These are phyloP conservation scores for Centrocercus urophasianus DNA, from an alignment of 2,113 vertebrate species.

Conservation along the genomic window DNA sequence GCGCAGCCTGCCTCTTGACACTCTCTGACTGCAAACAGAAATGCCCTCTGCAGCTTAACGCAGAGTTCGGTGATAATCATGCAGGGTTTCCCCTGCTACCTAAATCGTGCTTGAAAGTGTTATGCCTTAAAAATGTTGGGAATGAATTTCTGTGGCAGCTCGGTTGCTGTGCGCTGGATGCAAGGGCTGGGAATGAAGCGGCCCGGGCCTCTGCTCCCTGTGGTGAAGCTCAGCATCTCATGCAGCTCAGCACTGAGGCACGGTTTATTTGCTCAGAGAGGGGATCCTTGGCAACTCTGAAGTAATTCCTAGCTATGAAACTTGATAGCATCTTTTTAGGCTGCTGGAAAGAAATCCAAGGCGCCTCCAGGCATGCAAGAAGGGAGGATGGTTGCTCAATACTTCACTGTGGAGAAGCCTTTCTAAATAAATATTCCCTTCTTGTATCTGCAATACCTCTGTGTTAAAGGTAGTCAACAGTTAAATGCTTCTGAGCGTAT, in stretches of 20 bases:
- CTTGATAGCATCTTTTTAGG: background rate
- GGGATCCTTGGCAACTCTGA: background rate
- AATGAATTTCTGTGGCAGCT: background rate
- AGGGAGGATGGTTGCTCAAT: background rate
- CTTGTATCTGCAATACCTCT: background rate
- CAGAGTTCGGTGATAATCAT: background rate
- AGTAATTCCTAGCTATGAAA: background rate
- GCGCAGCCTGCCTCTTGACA: background rate
- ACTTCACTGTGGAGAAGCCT: background rate
- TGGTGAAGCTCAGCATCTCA: accelerated
- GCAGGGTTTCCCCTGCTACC: background rate
- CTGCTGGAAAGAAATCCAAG: background rate
- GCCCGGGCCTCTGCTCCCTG: background rate
- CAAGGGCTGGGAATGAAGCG: background rate
- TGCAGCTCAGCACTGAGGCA: background rate
- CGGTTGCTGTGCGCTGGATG: accelerated
- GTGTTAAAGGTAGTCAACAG: background rate
- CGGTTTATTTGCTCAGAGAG: background rate
- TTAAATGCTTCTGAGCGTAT: background rate
- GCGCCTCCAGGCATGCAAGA: background rate
- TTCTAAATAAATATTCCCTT: background rate
- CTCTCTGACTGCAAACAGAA: background rate
- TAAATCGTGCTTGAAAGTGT: background rate
- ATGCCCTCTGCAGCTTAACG: background rate
- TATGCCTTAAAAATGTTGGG: background rate